Evolutionary conservation across 1,140 invertebrate species (phyloP), one percentile per base, ranked within the genome.

Genomic region (Camponotus floridanus): DNA sequence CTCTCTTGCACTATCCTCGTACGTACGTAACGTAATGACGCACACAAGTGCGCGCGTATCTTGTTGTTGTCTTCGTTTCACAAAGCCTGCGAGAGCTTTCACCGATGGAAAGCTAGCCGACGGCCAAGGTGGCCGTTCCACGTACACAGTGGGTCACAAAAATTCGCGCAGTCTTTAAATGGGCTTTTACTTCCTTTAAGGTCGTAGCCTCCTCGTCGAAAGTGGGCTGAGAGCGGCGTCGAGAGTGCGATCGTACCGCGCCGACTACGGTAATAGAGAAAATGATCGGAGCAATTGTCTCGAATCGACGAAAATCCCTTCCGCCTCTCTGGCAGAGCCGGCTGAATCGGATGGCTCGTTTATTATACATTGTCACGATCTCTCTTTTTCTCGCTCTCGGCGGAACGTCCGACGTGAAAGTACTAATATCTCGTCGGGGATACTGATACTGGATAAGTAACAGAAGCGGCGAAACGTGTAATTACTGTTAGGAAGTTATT

Each of bases 61-160:
- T 42, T 70, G 18, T 74, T 62, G 18, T 74, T 48, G 62, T 76
- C 31, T 57, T 76, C 71, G 87, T 90, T 89, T 90, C 88, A 87
- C 88, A 76, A 89, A 90, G 84, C 73, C 74, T 61, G 79, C 36
- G 67, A 84, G 87, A 92, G 92, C 92, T 93, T 94, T 94, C 92
- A 92, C 93, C 92, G 89, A 86, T 91, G 91, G 91, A 93, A 93
- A 93, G 92, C 93, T 93, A 91, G 89, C 91, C 91, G 92, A 91
- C 92, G 92, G 86, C 91, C 91, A 92, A 92, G 91, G 91, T 92
- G 89, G 87, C 73, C 84, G 86, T 21, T 31, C 42, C 42, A 7
- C 15, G 64, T 39, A 36, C 76, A 80, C 88, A 90, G 88, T 91
- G 86, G 89, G 88, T 91, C 89, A 85, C 31, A 91, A 91, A 91